These are phyloP conservation scores for Pantherophis alleghaniensis DNA, from an alignment of 2,797 vertebrate species.

Conservation along the genomic window DNA sequence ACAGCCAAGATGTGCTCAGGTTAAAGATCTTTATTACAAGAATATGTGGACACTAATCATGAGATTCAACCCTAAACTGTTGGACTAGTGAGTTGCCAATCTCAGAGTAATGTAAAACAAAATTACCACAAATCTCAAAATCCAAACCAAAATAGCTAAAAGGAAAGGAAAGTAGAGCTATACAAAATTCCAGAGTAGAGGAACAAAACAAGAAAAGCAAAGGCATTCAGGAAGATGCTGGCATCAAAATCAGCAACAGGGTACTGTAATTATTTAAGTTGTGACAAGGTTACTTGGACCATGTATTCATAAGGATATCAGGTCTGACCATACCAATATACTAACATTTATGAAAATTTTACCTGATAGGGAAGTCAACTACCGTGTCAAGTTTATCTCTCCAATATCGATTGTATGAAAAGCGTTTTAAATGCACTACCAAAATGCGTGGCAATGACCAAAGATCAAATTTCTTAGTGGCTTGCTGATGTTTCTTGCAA, in stretches of 20 bases:
- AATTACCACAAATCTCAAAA: not conserved
- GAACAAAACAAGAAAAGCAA: not conserved
- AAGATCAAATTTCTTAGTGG: constrained; percentile 96
- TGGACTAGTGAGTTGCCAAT: not conserved
- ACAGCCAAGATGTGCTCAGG: not conserved
- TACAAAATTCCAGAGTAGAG: not conserved
- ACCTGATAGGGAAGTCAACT: constrained; percentile 95
- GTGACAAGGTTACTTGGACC: not conserved
- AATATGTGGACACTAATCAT: not conserved
- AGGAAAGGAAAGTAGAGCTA: not conserved
- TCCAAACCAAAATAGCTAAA: not conserved
- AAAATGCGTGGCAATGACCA: constrained; percentile 95
- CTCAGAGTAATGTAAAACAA: not conserved
- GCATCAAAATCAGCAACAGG: not conserved
- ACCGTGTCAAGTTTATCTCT: constrained; percentile 96
- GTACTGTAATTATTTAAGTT: not conserved
- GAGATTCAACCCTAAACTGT: not conserved
- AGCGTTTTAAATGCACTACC: constrained; percentile 96
- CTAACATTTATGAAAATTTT: constrained; percentile 45
- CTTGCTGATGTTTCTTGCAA: constrained; percentile 98
- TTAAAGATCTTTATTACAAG: not conserved
- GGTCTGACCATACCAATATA: not conserved
- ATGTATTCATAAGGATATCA: not conserved
- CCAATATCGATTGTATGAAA: constrained; percentile 98
- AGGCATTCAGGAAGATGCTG: not conserved